phyloP scores from a whole-genome alignment of 2,113 vertebrate species.

The Campylomormyrus tamandua region DNA sequence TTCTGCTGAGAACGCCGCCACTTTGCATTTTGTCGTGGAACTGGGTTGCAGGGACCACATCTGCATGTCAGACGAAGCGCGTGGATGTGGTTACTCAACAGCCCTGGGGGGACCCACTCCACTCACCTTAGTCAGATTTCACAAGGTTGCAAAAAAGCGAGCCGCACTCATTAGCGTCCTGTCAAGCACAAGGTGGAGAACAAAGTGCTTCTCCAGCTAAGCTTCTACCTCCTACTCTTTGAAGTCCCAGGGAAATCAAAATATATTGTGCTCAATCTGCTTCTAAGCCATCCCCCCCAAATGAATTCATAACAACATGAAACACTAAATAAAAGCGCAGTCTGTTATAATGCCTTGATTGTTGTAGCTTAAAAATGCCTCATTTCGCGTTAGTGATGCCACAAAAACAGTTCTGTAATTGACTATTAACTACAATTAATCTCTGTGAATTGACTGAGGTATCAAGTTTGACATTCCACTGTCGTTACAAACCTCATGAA shows the following conservation, averaged over 20 bases:
- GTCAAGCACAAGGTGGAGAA: not conserved
- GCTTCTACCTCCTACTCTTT: not conserved
- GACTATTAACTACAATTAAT: not conserved
- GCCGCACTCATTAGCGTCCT: not conserved
- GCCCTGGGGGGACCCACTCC: not conserved
- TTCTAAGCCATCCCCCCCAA: not conserved
- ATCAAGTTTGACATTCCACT: not conserved
- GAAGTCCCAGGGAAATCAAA: not conserved
- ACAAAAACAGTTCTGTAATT: not conserved
- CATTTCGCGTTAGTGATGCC: not conserved
- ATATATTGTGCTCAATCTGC: not conserved
- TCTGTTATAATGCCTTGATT: not conserved
- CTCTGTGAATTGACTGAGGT: not conserved
- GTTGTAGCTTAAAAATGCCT: not conserved
- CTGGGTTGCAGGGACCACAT: not conserved
- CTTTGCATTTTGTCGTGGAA: not conserved
- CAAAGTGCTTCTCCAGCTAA: not conserved
- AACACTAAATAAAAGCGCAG: not conserved
- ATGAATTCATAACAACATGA: slow-evolving; percentile 2
- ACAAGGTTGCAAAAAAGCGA: not conserved
- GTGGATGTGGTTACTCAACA: not conserved
- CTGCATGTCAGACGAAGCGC: not conserved
- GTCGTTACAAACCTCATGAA: not conserved
- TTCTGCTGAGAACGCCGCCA: not conserved
- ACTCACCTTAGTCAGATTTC: not conserved